These are phyloP conservation scores for Cranoglanis bouderius DNA, from an alignment of 2,113 vertebrate species.

Conservation along the genomic window DNA sequence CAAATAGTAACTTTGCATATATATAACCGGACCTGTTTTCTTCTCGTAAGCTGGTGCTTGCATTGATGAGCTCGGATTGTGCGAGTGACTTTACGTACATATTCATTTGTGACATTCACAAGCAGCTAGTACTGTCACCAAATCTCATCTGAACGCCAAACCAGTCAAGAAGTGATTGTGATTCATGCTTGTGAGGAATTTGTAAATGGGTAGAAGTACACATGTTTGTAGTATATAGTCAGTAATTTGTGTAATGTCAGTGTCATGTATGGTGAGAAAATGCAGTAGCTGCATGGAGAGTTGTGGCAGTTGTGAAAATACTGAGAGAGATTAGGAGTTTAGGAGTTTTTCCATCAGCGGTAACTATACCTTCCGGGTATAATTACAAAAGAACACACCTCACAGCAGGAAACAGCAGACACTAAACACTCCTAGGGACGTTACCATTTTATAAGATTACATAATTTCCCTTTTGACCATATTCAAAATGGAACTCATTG, in stretches of 20 bases:
- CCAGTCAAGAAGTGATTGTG: slow-evolving; percentile 9
- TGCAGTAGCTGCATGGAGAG: not conserved
- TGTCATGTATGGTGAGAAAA: not conserved
- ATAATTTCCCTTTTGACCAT: not conserved
- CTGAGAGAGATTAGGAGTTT: not conserved
- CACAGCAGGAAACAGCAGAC: not conserved
- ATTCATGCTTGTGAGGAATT: slow-evolving; percentile 2
- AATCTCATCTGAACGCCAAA: not conserved
- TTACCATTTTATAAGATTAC: not conserved
- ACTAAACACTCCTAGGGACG: not conserved
- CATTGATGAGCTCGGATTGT: not conserved
- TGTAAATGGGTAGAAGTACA: not conserved
- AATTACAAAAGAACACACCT: not conserved
- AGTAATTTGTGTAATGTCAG: not conserved
- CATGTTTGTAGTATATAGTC: not conserved
- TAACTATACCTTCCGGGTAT: not conserved
- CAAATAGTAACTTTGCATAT: not conserved
- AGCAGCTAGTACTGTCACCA: not conserved
- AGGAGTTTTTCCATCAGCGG: not conserved
- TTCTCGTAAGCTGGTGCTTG: not conserved
- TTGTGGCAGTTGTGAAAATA: not conserved
- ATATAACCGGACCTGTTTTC: not conserved
- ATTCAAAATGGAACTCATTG: not conserved
- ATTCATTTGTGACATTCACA: not conserved
- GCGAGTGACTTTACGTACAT: not conserved